Percentiles rank a stretch among this genome's conserved stretches.
These are phyloP conservation scores for Rattus rattus DNA, from an alignment of 2,113 vertebrate species.

Conservation along the genomic window DNA sequence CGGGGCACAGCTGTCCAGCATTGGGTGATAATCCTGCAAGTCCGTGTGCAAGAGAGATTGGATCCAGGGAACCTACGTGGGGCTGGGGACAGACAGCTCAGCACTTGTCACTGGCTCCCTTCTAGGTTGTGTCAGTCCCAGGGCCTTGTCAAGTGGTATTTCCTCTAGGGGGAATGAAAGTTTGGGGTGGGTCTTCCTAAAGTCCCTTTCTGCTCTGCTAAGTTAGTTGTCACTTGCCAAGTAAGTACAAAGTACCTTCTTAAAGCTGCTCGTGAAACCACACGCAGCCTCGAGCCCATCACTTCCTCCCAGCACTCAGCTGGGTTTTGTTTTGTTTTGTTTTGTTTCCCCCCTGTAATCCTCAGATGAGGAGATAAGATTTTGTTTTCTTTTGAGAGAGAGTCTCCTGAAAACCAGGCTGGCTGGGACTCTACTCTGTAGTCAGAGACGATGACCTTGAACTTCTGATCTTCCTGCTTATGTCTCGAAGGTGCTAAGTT, in stretches of 20 bases:
- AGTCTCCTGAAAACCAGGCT: not conserved
- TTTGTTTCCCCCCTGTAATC: not conserved
- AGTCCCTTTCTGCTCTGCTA: not conserved
- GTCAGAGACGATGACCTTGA: not conserved
- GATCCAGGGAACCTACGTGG: too few species aligned
- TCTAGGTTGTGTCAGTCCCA: not conserved
- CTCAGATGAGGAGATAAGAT: not conserved
- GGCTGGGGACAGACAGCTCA: not conserved
- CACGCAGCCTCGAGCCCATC: not conserved
- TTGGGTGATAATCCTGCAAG: rapidly evolving
- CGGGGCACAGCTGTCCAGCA: not conserved
- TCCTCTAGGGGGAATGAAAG: not conserved
- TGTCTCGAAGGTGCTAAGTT: not conserved
- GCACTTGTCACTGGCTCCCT: rapidly evolving
- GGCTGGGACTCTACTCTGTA: not conserved
- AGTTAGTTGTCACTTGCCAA: not conserved
- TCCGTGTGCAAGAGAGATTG: not conserved
- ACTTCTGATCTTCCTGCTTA: not conserved
- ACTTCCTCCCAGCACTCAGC: not conserved
- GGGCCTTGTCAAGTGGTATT: not conserved
- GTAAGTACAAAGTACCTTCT: not conserved
- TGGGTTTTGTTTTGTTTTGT: not conserved
- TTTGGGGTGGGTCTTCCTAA: not conserved
- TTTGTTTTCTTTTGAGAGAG: not conserved
- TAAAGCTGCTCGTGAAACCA: rapidly evolving